Evolutionary conservation across 1,140 invertebrate genomes (phyloP).

Genomic region (Calliopsis andreniformis): DNA sequence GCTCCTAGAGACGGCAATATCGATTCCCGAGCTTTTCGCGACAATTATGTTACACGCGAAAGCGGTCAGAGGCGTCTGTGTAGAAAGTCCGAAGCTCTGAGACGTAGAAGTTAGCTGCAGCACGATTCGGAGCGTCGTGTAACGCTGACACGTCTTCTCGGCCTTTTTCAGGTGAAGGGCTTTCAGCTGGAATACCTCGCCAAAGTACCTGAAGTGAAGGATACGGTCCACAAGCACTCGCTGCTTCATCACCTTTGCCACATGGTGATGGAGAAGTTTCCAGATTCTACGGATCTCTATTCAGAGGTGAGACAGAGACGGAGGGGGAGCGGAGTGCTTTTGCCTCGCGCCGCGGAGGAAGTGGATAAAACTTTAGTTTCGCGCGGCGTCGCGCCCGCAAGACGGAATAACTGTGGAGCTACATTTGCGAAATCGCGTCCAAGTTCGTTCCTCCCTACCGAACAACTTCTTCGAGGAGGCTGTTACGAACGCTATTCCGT

Average conservation of each 20-base stretch:
- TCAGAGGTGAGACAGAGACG: slow-evolving; percentile 89
- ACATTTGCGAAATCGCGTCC: slow-evolving; percentile 37
- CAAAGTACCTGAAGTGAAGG: slow-evolving; percentile 99
- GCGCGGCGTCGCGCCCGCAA: not conserved
- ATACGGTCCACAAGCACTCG: slow-evolving; percentile 99
- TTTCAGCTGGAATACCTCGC: slow-evolving; percentile 99
- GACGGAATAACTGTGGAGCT: slow-evolving; percentile 33
- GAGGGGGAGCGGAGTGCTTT: slow-evolving; percentile 14
- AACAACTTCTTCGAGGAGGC: slow-evolving; percentile 13
- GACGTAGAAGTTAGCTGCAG: slow-evolving; percentile 26
- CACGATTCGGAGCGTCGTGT: slow-evolving; percentile 16
- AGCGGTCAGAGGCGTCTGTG: slow-evolving; percentile 31
- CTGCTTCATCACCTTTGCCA: slow-evolving; percentile 98
- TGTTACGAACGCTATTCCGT: slow-evolving; percentile 14
- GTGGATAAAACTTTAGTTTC: slow-evolving; percentile 48
- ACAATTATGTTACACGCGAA: slow-evolving; percentile 33
- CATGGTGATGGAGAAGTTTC: slow-evolving; percentile 98
- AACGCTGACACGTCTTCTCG: slow-evolving; percentile 31
- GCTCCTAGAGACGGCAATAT: not conserved
- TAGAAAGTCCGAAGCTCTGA: not conserved
- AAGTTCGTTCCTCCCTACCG: slow-evolving; percentile 19
- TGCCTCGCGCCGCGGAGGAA: slow-evolving; percentile 20
- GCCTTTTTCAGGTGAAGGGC: slow-evolving; percentile 89
- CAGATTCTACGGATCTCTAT: slow-evolving; percentile 97
- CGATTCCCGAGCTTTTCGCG: slow-evolving; percentile 27